These are phyloP conservation scores for Drosophila grimshawi DNA, from an alignment of 1,140 invertebrate genomes.

Conservation along the genomic window DNA sequence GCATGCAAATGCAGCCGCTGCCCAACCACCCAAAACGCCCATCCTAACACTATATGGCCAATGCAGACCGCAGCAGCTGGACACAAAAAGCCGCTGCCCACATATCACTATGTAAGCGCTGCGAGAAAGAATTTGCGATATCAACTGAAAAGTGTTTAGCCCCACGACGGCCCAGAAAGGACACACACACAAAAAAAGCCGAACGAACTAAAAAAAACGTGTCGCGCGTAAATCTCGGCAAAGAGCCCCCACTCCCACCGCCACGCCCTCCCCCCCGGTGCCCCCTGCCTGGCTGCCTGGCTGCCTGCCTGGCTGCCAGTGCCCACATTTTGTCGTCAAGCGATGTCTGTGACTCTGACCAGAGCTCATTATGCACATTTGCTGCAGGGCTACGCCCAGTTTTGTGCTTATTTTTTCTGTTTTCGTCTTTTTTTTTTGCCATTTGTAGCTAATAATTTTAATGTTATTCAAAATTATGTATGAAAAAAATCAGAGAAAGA, in stretches of 20 bases:
- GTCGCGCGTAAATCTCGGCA: constrained; percentile 75
- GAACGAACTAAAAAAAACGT: constrained; percentile 39
- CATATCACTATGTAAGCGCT: constrained; percentile 77
- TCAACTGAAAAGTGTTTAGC: constrained; percentile 74
- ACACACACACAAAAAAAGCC: neutral
- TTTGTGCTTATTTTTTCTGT: constrained; percentile 9
- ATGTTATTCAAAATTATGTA: constrained; percentile 84
- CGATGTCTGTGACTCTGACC: constrained; percentile 51
- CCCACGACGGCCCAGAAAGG: constrained; percentile 3
- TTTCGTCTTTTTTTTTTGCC: constrained; percentile 32
- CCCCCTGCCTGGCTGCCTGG: too few relatives aligned
- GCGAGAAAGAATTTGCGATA: constrained; percentile 76
- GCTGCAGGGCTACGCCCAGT: constrained; percentile 53
- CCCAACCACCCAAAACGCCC: neutral
- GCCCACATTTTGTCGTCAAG: constrained; percentile 6
- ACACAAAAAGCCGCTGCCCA: constrained; percentile 42
- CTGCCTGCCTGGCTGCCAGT: too few relatives aligned
- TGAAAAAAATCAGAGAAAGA: constrained; percentile 38
- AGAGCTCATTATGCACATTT: constrained; percentile 84
- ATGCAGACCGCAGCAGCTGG: constrained; percentile 34
- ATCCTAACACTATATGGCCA: neutral
- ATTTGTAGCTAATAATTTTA: constrained; percentile 84
- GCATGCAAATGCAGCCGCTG: constrained; percentile 49
- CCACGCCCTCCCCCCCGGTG: too few relatives aligned
- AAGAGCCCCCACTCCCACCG: constrained; percentile 6